A percentile compares a stretch with the other conserved stretches of the same genome.
Conservation (phyloP, 1,140 invertebrate species). For the Hylaeus volcanicus region DNA sequence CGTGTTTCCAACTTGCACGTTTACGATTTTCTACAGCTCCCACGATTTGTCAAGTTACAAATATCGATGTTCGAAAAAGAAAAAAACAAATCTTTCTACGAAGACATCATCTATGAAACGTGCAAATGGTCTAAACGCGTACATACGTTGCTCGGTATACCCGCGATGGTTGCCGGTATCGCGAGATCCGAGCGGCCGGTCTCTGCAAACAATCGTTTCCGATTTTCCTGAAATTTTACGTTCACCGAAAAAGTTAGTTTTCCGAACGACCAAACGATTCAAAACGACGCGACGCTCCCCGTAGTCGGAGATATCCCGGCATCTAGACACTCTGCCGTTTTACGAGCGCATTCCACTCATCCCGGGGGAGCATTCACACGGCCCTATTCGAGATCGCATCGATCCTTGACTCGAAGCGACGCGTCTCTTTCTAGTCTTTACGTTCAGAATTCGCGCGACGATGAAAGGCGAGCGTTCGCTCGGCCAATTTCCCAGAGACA, state of each 20-base stretch:
- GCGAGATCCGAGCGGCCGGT: not conserved
- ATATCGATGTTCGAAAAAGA: too few species aligned
- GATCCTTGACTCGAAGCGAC: not conserved
- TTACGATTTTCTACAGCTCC: too few species aligned
- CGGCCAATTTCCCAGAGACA: conserved; percentile 51
- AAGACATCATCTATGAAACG: too few species aligned
- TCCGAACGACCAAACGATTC: not conserved
- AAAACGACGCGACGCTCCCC: not conserved
- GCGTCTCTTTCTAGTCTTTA: not conserved
- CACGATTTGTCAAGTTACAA: too few species aligned
- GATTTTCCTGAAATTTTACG: not conserved
- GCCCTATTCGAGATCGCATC: conserved; percentile 18
- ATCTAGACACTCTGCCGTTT: conserved; percentile 7
- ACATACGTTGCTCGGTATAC: too few species aligned
- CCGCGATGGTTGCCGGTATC: too few species aligned
- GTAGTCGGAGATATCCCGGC: not conserved
- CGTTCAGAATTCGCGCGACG: not conserved
- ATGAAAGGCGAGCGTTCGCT: not conserved
- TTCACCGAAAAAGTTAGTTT: not conserved
- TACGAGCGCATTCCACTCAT: conserved; percentile 23
- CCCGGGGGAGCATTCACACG: not conserved
- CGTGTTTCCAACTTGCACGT: too few species aligned
- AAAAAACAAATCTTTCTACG: too few species aligned
- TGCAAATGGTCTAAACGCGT: too few species aligned
- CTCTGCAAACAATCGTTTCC: not conserved